phyloP scores from a whole-genome alignment of 2,797 vertebrate species.

The Leptodactylus fallax region DNA sequence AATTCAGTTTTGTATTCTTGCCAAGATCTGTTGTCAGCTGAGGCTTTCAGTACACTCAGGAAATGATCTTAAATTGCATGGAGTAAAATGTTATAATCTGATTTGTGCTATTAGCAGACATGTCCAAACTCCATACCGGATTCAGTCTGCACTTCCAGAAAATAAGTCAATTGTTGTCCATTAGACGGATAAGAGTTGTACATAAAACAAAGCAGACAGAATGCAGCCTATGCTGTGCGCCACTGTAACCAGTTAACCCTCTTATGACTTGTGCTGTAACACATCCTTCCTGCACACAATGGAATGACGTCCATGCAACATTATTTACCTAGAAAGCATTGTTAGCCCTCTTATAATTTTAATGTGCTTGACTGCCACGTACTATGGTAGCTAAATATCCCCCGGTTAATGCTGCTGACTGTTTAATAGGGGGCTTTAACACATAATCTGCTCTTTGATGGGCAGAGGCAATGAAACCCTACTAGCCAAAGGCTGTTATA shows the following conservation, averaged over 20 bases:
- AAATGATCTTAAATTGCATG: slow-evolving; percentile 65
- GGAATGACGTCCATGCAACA: slow-evolving; percentile 27
- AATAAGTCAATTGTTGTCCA: slow-evolving; percentile 64
- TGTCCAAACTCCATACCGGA: slow-evolving; percentile 61
- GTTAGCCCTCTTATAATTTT: slow-evolving; percentile 51
- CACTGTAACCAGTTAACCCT: slow-evolving; percentile 33
- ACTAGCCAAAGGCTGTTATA: slow-evolving; percentile 67
- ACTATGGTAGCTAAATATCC: slow-evolving; percentile 65
- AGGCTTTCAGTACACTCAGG: slow-evolving; percentile 63
- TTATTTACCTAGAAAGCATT: slow-evolving; percentile 44
- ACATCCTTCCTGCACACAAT: slow-evolving; percentile 44
- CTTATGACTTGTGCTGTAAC: slow-evolving; percentile 21
- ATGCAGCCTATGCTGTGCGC: slow-evolving; percentile 10
- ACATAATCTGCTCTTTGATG: slow-evolving; percentile 72
- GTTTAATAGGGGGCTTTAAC: slow-evolving; percentile 65
- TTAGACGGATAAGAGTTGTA: slow-evolving; percentile 54
- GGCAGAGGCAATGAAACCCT: slow-evolving; percentile 71
- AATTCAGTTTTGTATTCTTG: slow-evolving; percentile 56
- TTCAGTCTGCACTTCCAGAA: slow-evolving; percentile 64
- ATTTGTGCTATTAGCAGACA: slow-evolving; percentile 64
- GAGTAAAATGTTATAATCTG: slow-evolving; percentile 65
- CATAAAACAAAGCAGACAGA: slow-evolving; percentile 46
- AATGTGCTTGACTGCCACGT: slow-evolving; percentile 15
- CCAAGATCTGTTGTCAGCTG: slow-evolving; percentile 62
- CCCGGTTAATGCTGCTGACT: slow-evolving; percentile 67